phyloP scores from a whole-genome alignment of 1,140 invertebrate species.

The Neodiprion lecontei region DNA sequence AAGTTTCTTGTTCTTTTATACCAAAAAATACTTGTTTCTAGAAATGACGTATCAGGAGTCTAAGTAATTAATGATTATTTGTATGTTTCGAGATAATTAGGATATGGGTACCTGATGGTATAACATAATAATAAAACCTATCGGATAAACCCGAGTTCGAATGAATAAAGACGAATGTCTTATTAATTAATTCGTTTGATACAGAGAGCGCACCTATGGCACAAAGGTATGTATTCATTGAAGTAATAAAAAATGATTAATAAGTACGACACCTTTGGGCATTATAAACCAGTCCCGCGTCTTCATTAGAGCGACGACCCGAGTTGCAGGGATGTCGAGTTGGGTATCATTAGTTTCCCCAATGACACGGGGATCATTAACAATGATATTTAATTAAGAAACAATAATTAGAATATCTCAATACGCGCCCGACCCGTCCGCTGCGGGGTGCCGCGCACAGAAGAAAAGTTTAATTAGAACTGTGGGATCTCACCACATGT shows the following conservation, averaged over 20 bases:
- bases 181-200: too few species aligned
- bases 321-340: not conserved
- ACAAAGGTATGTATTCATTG: too few species aligned
- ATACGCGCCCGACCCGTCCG: not conserved
- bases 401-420: conserved; percentile 18
- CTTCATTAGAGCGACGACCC: conserved; percentile 4
- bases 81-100: too few species aligned
- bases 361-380: conserved; percentile 16
- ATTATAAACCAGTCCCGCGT: not conserved
- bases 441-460: conserved; percentile 2
- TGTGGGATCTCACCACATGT: conserved; percentile 10
- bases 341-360: conserved; percentile 11
- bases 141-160: too few species aligned
- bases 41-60: too few species aligned
- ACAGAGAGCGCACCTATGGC: too few species aligned
- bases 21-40: too few species aligned
- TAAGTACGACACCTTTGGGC: conserved; percentile 8
- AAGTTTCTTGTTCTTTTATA: too few species aligned
- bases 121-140: too few species aligned
- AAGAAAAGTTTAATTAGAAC: conserved; percentile 9
- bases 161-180: too few species aligned
- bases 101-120: too few species aligned
- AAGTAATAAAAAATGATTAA: conserved; percentile 10
- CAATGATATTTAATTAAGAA: conserved; percentile 17
- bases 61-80: too few species aligned